These are phyloP conservation scores for Malthinus seriepunctatus DNA, from an alignment of 2,888 invertebrate species.

Conservation along the genomic window DNA sequence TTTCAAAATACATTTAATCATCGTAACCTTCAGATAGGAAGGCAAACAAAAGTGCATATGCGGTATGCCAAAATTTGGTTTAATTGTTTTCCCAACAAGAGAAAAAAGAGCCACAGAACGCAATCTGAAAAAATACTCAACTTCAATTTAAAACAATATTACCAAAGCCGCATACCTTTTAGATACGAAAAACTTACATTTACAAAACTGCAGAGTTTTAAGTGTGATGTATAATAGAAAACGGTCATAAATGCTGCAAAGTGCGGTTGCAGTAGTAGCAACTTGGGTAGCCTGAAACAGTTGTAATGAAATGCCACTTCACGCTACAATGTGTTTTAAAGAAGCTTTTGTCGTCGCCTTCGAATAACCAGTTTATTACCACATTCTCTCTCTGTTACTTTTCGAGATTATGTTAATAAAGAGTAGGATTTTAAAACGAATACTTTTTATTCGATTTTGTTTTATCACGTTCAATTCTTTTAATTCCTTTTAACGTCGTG, in stretches of 20 bases:
- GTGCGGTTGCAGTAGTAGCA: conserved; percentile 26
- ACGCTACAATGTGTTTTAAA: conserved; percentile 40
- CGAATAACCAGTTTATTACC: conserved; percentile 38
- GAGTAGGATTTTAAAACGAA: conserved; percentile 7
- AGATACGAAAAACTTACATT: conserved; percentile 8
- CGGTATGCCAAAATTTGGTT: no score
- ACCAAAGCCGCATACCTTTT: background rate
- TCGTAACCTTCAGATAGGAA: no score
- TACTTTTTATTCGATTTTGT: no score
- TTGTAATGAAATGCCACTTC: conserved; percentile 38
- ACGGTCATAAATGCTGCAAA: conserved; percentile 33
- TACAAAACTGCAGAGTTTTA: conserved; percentile 16
- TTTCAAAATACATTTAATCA: no score
- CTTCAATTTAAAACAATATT: no score
- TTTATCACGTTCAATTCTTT: no score
- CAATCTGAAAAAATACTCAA: no score
- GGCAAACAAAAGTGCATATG: no score
- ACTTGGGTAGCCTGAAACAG: conserved; percentile 28
- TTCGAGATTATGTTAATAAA: conserved; percentile 17
- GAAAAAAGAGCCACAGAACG: background rate
- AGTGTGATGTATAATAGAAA: conserved; percentile 21
- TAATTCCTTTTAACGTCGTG: no score
- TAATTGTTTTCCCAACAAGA: no score
- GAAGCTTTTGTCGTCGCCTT: conserved; percentile 37
- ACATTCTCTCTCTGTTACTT: conserved; percentile 16